A percentile compares a stretch with the other conserved stretches of the same genome.
Evolutionary conservation across 2,113 vertebrate genomes (phyloP).

Genomic region (Ia io): DNA sequence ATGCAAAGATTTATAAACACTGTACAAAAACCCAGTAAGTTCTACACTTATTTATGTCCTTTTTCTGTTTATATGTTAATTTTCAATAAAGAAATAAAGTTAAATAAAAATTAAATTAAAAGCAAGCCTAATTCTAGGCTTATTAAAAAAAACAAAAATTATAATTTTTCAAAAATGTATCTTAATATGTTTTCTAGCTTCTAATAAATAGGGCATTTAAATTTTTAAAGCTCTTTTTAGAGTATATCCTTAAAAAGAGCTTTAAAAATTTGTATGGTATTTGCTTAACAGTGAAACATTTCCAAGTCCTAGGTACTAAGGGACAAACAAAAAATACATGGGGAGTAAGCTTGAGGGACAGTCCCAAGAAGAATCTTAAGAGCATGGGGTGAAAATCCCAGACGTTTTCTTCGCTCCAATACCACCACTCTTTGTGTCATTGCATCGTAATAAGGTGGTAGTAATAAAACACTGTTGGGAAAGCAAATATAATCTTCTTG

Average conservation of each 20-base stretch:
- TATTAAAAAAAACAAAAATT: neutral
- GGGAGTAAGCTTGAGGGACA: neutral
- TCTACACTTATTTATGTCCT: neutral
- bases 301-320: neutral
- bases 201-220: neutral
- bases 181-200: neutral
- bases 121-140: neutral
- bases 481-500: neutral
- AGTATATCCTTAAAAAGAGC: neutral
- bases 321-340: neutral
- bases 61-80: neutral
- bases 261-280: neutral
- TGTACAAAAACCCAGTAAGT: neutral
- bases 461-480: neutral
- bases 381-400: neutral
- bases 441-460: neutral
- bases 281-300: neutral
- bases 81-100: slow-evolving; percentile 5
- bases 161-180: neutral
- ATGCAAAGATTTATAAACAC: neutral
- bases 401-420: neutral
- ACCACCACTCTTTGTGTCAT: neutral
- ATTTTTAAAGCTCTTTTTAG: neutral
- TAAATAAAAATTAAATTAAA: neutral
- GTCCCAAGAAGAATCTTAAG: neutral